Evolutionary conservation across 30 jellyfish, hydroid and myxozoan genomes (phyloP).

Genomic region (Aurelia sp.): DNA sequence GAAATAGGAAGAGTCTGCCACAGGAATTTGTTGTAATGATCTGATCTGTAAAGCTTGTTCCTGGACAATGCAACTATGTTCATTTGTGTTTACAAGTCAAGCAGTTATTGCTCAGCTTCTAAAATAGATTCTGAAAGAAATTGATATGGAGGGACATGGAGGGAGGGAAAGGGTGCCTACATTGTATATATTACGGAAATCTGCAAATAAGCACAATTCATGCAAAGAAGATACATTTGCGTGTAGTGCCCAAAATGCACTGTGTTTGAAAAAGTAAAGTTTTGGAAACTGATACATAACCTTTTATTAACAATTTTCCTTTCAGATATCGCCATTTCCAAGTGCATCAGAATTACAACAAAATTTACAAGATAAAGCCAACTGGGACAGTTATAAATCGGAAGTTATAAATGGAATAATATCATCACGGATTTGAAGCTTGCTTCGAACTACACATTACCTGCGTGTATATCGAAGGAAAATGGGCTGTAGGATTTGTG

Average conservation of each 20-base stretch:
- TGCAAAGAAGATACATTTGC: too few relatives aligned
- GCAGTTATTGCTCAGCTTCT: too few relatives aligned
- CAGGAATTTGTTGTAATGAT: too few relatives aligned
- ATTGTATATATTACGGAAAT: too few relatives aligned
- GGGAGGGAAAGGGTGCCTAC: too few relatives aligned
- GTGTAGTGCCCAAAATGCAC: too few relatives aligned
- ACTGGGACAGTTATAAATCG: slow-evolving; percentile 73
- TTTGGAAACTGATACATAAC: not conserved
- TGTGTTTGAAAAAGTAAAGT: not conserved
- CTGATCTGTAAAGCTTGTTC: too few relatives aligned
- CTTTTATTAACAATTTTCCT: not conserved
- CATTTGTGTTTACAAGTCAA: not conserved
- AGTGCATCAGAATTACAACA: slow-evolving; percentile 57
- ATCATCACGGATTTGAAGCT: slow-evolving; percentile 37
- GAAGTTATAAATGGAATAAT: slow-evolving; percentile 64
- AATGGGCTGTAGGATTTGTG: too few relatives aligned
- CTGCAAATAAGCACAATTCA: too few relatives aligned
- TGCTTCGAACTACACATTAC: not conserved
- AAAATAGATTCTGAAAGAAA: too few relatives aligned
- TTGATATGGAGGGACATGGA: too few relatives aligned
- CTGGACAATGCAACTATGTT: not conserved
- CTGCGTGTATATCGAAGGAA: not conserved
- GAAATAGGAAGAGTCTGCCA: too few relatives aligned
- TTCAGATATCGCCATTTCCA: slow-evolving; percentile 71
- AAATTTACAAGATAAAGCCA: slow-evolving; percentile 65